phyloP scores from a whole-genome alignment of 2,113 vertebrate species.

The Asarcornis scutulata region DNA sequence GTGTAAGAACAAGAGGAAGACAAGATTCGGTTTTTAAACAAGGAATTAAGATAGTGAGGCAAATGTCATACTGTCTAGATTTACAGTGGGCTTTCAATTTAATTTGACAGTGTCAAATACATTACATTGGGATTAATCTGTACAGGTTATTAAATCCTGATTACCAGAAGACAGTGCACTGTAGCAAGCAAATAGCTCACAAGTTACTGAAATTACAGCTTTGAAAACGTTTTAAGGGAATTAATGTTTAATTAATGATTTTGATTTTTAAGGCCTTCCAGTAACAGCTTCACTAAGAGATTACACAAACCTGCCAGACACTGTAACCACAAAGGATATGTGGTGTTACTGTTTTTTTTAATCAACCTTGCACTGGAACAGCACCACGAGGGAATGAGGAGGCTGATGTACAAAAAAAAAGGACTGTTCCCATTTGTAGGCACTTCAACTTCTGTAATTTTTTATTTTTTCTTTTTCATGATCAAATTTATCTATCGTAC shows the following conservation, averaged over 20 bases:
- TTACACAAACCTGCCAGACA: background rate
- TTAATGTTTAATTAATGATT: conserved; percentile 50
- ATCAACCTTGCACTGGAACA: background rate
- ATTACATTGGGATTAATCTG: background rate
- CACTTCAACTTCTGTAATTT: background rate
- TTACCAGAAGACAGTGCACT: background rate
- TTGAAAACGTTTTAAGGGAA: conserved; percentile 37
- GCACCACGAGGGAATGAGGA: background rate
- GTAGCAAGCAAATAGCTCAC: conserved; percentile 3
- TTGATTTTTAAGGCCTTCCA: conserved; percentile 8
- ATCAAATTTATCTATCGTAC: background rate
- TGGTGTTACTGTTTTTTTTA: background rate
- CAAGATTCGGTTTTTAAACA: background rate
- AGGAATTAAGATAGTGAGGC: background rate
- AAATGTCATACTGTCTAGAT: background rate
- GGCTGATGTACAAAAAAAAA: background rate
- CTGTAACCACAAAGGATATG: background rate
- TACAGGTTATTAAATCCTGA: conserved; percentile 20
- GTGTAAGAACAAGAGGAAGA: background rate
- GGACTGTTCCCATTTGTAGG: background rate
- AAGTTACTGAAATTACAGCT: conserved; percentile 27
- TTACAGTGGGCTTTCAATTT: background rate
- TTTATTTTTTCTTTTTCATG: no score
- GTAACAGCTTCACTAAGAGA: conserved; percentile 2
- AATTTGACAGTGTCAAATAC: conserved; percentile 21